Evolutionary conservation across 1,140 invertebrate species (phyloP), one percentile per base, ranked within the genome.

Genomic region (Leptestheria dahalacensis): DNA sequence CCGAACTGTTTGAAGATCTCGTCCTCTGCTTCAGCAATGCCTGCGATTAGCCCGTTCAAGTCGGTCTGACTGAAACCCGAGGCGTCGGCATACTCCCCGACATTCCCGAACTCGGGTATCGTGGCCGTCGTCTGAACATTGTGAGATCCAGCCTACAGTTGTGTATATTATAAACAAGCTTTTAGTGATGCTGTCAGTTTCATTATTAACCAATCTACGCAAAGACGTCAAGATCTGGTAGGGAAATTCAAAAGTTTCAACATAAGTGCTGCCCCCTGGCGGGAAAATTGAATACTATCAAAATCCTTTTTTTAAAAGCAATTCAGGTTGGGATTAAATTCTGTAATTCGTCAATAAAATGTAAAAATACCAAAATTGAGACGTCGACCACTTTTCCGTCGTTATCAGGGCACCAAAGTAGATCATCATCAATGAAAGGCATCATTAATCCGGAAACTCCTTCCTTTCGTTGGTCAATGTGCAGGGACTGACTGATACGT

Each of bases 401-500:
- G 74, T 86, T 88, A 77, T 90, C 86, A 69, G 85, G 84, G 78
- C 87, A 88, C 88, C 88, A 91, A 65, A 91, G 81, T 65, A 87
- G 73, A 70, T 91, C 88, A 78, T 91, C 88, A 77, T 91, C 88
- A 75, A 92, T 90, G 79, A 91, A 92, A 76, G 88, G 88, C 88
- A 92, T 92, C 77, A 68, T 75, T 52, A n/a, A n/a, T n/a, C n/a
- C n/a, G n/a, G n/a, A n/a, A n/a, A n/a, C n/a, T n/a, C n/a, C n/a
- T n/a, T n/a, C n/a, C n/a, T n/a, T n/a, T n/a, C n/a, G n/a, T n/a
- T n/a, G n/a, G n/a, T n/a, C n/a, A n/a, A n/a, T n/a, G n/a, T n/a
- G n/a, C n/a, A n/a, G n/a, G n/a, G n/a, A n/a, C n/a, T n/a, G n/a
- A n/a, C n/a, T n/a, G n/a, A n/a, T n/a, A n/a, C n/a, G n/a, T n/a